Evolutionary conservation across 23 tunicate species (phyloP), one percentile per base, ranked within the genome.

Genomic region (Ciona savignyi): DNA sequence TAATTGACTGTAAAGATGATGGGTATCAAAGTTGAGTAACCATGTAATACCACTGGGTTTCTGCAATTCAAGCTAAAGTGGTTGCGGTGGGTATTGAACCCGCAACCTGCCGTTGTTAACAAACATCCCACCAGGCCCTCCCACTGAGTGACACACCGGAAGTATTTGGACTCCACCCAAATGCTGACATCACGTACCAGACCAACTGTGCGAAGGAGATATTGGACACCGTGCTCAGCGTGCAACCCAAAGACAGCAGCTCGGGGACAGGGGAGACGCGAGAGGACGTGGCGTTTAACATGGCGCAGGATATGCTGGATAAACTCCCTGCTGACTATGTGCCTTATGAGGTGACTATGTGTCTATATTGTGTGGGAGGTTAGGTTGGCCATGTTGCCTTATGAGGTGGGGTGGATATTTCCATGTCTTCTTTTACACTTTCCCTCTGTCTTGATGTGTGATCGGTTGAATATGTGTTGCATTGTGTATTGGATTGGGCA

Each of bases 181-280:
- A 94, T 63, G 99, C 99, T 48, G 99, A 94, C 60, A 94, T 94
- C 79, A 94, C 99, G 0, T 94, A 87, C 71, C 99, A 94, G 56
- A 94, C 99, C 0, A 87, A 83, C 73, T 81, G 86, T 56, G 95
- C 99, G 0, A 87, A 87, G 70, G 74, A 70, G 34, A 83, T 87
- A 33, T 83, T 94, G 0, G 93, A 87, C 67, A 83, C 95, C n/a
- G 79, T 94, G 34, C 86, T 94, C 23, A 83, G 82, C 65, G 75
- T 94, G 51, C 99, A 94, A 65, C 99, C 99, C 0, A 94, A 94
- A 65, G 99, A 94, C 79, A 83, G 95, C 81, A 87, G 95, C 61
- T 74, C 86, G 1, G 99, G 99, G n/a, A 78, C 79, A 4, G 98
- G 98, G 35, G 99, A 94, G 60, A 94, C 99, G 0, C 63, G 99